These are phyloP conservation scores for Erethizon dorsatum DNA, from an alignment of 2,797 vertebrate genomes.

Conservation along the genomic window DNA sequence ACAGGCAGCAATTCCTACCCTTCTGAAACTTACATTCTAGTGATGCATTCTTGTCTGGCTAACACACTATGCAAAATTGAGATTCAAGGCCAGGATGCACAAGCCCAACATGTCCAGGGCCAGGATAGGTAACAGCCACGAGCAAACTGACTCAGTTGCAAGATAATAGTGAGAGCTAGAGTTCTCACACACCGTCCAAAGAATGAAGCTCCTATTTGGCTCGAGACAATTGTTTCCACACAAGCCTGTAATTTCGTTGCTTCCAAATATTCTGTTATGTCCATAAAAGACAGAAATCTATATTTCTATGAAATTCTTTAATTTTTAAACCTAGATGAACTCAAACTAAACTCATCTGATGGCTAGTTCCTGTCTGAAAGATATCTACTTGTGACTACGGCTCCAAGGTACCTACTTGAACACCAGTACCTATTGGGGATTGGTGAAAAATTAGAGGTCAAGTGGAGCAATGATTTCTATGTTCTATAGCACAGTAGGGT, in stretches of 20 bases:
- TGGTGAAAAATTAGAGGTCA: not conserved
- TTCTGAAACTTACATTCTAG: not conserved
- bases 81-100: not conserved
- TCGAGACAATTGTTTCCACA: not conserved
- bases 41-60: constrained; percentile 9
- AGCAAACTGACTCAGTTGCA: not conserved
- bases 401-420: not conserved
- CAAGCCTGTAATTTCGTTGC: not conserved
- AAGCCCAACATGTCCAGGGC: not conserved
- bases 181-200: not conserved
- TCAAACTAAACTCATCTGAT: constrained; percentile 33
- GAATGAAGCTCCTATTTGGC: not conserved
- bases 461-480: not conserved
- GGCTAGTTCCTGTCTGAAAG: not conserved
- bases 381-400: not conserved
- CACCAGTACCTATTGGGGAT: not conserved
- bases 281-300: constrained; percentile 26
- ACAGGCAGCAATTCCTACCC: not conserved
- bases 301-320: constrained; percentile 50
- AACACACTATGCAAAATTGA: not conserved
- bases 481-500: not conserved
- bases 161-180: not conserved
- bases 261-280: constrained; percentile 18
- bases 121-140: not conserved
- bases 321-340: constrained; percentile 20